Evolutionary conservation across 2,888 invertebrate genomes (phyloP), one percentile per base, ranked within the genome.

Genomic region (Saturnia pavonia): DNA sequence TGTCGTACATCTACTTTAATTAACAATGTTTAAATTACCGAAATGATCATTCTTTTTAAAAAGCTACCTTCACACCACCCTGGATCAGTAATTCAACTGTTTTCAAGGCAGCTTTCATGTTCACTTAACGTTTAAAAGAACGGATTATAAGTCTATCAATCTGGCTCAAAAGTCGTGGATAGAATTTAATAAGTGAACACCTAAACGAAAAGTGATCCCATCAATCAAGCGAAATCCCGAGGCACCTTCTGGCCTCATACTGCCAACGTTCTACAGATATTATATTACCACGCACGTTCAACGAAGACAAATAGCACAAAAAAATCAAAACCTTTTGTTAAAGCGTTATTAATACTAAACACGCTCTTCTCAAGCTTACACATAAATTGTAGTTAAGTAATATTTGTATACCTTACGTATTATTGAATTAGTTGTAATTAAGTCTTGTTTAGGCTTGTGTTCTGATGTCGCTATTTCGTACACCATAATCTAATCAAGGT

Each of bases 131-230:
- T 69, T 68, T 60, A 48, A 74, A 72, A 54, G 57, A 71, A 43
- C 19, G 68, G 67, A 71, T 71, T 69, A 60, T 71, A 73, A 72
- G 69, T 70, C 65, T 72, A 80, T 80, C 77, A 79, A 81, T 78
- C 75, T 73, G 70, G 65, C 71, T 69, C 74, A 68, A 66, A 51
- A 72, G 69, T 25, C 34, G 71, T 71, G 73, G 70, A 75, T 70
- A 72, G 71, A 79, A 78, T 79, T 81, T 81, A 78, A 80, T 83
- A 82, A 77, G 75, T 77, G 75, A 77, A 79, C 74, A 76, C 77
- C 76, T 80, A 75, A 80, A 78, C 74, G 78, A 76, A 78, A 80
- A 80, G 79, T 82, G 77, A 82, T 78, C 76, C 73, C 82, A 84
- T 84, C 82, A 65, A 65, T 65, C 63, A 65, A 40, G 57, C 27